Conservation (phyloP, 1,140 invertebrate genomes). For the Bombus confusus region DNA sequence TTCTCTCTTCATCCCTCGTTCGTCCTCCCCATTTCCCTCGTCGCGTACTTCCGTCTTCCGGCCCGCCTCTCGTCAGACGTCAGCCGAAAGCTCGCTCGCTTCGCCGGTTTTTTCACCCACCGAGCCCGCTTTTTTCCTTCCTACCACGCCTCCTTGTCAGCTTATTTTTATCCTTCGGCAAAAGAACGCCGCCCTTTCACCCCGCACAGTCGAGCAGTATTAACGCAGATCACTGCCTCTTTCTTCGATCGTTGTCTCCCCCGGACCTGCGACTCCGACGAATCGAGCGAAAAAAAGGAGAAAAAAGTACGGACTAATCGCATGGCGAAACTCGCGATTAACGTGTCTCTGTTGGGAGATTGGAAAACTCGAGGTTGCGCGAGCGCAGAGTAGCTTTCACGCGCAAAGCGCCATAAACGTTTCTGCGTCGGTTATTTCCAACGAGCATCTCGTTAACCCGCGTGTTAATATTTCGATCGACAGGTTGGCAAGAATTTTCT, state of each 20-base stretch:
- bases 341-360: not conserved
- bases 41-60: conserved; percentile 18
- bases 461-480: not conserved
- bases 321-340: not conserved
- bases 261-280: not conserved
- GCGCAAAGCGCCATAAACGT: not conserved
- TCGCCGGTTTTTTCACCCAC: conserved; percentile 12
- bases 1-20: conserved; percentile 39
- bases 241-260: not conserved
- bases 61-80: conserved; percentile 43
- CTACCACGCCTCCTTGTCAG: not conserved
- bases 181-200: not conserved
- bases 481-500: not conserved
- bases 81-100: conserved; percentile 7
- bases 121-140: not conserved
- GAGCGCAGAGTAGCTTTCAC: not conserved
- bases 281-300: not conserved
- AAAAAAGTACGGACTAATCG: not conserved
- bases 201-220: not conserved
- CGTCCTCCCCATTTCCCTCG: not conserved
- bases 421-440: not conserved
- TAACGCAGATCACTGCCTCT: not conserved
- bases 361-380: not conserved
- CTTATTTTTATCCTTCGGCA: not conserved
- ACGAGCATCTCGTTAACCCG: not conserved